phyloP scores from a whole-genome alignment of 2,888 invertebrate genomes.

The Callyntrura sp. region DNA sequence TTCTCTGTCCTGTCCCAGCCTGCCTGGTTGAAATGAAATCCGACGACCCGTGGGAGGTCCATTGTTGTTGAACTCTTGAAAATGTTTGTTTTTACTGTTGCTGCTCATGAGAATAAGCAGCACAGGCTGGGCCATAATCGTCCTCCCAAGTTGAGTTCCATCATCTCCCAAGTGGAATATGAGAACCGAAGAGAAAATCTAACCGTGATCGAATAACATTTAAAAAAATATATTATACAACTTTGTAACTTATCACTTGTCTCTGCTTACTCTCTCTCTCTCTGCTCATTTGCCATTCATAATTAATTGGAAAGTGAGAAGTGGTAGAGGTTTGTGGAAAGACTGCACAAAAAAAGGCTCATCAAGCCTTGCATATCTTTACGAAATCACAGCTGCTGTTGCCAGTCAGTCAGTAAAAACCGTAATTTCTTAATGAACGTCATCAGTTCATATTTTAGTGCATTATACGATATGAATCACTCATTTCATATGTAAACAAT shows the following conservation, averaged over 20 bases:
- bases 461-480: not conserved
- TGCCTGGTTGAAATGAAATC: conserved; percentile 78
- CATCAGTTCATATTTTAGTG: conserved; percentile 37
- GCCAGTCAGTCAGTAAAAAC: not conserved
- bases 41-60: conserved; percentile 83
- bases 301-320: conserved; percentile 57
- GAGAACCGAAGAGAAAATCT: conserved; percentile 11
- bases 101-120: conserved; percentile 16
- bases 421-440: conserved; percentile 47
- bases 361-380: conserved; percentile 3
- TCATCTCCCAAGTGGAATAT: conserved; percentile 61
- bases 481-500: not conserved
- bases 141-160: not conserved
- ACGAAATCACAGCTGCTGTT: too few relatives aligned
- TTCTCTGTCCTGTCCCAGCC: conserved; percentile 32
- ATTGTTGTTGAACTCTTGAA: conserved; percentile 82
- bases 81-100: conserved; percentile 83
- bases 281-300: conserved; percentile 55
- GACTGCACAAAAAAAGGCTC: conserved; percentile 1
- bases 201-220: conserved; percentile 33
- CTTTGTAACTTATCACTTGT: conserved; percentile 49
- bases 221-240: conserved; percentile 42
- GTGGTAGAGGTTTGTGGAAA: too few relatives aligned
- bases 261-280: conserved; percentile 34
- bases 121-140: conserved; percentile 15